A percentile compares a stretch with the other conserved stretches of the same genome.
Evolutionary conservation across 1,140 invertebrate species (phyloP).

Genomic region (Hydropsyche tenuis): DNA sequence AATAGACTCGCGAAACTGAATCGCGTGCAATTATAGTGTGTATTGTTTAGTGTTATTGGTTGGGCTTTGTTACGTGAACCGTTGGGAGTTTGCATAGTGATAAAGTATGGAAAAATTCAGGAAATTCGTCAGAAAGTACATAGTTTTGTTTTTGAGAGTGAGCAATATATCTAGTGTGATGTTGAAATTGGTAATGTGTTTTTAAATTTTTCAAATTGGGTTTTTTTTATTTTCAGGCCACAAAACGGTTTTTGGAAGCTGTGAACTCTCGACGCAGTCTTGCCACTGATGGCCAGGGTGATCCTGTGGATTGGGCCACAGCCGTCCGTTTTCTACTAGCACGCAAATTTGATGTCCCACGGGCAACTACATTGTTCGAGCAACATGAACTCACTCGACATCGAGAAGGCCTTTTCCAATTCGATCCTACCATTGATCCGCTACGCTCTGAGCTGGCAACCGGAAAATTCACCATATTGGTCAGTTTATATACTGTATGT

Average conservation of each 20-base stretch:
- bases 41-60: too few species aligned
- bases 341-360: conserved; percentile 90
- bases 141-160: background rate
- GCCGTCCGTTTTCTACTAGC: conserved; percentile 96
- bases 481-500: conserved; percentile 62
- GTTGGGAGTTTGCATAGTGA: too few species aligned
- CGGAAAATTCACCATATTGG: conserved; percentile 96
- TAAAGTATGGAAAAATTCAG: conserved; percentile 14
- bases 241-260: conserved; percentile 78
- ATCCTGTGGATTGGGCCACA: conserved; percentile 74
- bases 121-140: conserved; percentile 1
- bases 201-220: background rate
- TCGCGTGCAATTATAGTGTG: too few species aligned
- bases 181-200: background rate
- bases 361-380: conserved; percentile 87
- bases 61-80: too few species aligned
- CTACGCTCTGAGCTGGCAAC: conserved; percentile 86
- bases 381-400: conserved; percentile 89
- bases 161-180: background rate
- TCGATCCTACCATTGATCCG: conserved; percentile 82
- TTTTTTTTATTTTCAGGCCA: conserved; percentile 67
- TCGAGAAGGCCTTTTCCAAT: conserved; percentile 82
- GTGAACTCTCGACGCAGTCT: conserved; percentile 70
- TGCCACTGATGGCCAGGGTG: conserved; percentile 50
- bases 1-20: too few species aligned